A percentile compares a stretch with the other conserved stretches of the same genome.
phyloP scores from a whole-genome alignment of 2,113 vertebrate species.

The Podarcis cretensis region DNA sequence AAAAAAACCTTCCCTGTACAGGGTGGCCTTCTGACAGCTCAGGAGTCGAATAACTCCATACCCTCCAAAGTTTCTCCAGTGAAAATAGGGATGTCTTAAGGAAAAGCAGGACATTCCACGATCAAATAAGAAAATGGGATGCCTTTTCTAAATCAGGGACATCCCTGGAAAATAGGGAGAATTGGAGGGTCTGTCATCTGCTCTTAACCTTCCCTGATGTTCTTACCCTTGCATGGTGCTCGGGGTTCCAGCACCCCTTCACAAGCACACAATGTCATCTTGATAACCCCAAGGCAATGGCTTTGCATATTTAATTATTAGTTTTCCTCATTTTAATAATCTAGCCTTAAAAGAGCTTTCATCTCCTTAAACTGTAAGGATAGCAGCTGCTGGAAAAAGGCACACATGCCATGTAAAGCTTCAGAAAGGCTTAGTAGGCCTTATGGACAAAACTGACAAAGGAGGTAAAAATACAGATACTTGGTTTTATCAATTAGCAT shows the following conservation, averaged over 20 bases:
- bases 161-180: no score
- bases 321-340: not conserved
- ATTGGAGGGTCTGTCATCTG: not conserved
- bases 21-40: no score
- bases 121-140: no score
- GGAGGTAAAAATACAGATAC: no score
- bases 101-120: no score
- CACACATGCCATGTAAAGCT: not conserved
- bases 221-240: slow-evolving; percentile 6
- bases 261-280: slow-evolving; percentile 1
- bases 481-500: no score
- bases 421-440: not conserved
- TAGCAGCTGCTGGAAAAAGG: not conserved
- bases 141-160: no score
- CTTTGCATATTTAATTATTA: not conserved
- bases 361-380: not conserved
- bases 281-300: slow-evolving; percentile 18
- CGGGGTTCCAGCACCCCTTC: not conserved
- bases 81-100: no score
- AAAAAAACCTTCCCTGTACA: no score
- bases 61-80: no score
- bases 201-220: not conserved
- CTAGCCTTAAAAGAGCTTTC: slow-evolving; percentile 11
- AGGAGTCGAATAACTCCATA: no score
- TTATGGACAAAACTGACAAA: no score